Evolutionary conservation across 2,888 invertebrate species (phyloP).

Genomic region (Frankliniella fusca): DNA sequence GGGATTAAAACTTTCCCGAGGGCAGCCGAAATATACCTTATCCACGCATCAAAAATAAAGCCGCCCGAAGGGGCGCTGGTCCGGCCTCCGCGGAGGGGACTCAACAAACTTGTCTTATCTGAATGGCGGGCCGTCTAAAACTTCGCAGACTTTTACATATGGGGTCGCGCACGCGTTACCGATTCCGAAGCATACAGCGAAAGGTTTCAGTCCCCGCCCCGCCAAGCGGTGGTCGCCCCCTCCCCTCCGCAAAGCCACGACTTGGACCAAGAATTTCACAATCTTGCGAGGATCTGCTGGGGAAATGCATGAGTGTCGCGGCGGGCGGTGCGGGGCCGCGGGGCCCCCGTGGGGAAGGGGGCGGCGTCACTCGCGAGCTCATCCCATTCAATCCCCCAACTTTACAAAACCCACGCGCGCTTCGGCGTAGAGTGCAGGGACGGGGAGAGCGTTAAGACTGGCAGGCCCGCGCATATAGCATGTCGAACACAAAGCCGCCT

Average conservation of each 20-base stretch:
- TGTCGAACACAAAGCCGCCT: background rate
- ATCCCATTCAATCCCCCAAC: slow-evolving; percentile 24
- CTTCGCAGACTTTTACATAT: background rate
- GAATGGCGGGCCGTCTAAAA: background rate
- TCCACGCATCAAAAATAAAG: no score
- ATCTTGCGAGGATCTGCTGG: no score
- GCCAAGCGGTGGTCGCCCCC: background rate
- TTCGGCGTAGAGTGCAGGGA: background rate
- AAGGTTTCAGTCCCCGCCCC: background rate
- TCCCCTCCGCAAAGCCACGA: background rate
- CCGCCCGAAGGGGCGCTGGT: no score
- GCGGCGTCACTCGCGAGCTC: background rate
- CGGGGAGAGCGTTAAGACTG: background rate
- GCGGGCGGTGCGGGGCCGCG: background rate
- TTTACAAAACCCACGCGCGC: slow-evolving; percentile 18
- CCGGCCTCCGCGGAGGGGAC: no score
- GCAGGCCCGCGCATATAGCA: background rate
- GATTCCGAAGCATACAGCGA: background rate
- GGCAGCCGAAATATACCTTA: no score
- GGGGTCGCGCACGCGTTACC: background rate
- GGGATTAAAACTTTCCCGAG: background rate
- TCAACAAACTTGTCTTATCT: no score
- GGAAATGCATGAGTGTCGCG: no score
- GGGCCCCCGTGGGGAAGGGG: background rate
- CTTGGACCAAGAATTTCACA: no score